Percentiles rank a stretch among this genome's conserved stretches.
Evolutionary conservation across 2,797 vertebrate species (phyloP).

Genomic region (Mus spretus): DNA sequence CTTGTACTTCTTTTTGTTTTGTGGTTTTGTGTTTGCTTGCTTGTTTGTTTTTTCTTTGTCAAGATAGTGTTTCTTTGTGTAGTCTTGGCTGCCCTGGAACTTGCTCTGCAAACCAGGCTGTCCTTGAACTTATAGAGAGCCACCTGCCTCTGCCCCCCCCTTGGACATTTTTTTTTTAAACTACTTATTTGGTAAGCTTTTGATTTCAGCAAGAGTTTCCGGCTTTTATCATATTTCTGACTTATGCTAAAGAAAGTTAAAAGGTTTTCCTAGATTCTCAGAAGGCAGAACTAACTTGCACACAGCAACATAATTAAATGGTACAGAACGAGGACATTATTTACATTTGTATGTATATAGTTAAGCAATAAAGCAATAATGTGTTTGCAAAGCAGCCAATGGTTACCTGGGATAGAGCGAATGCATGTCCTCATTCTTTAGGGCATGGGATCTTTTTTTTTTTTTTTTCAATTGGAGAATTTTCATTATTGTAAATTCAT

Average conservation of each 20-base stretch:
- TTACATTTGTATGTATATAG: not conserved
- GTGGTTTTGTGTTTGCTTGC: not conserved
- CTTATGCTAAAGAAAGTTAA: slow-evolving; percentile 45
- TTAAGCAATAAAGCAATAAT: not conserved
- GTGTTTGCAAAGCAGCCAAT: not conserved
- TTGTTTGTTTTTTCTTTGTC: not conserved
- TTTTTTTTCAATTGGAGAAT: not conserved
- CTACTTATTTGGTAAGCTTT: not conserved
- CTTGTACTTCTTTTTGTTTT: not conserved
- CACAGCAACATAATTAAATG: not conserved
- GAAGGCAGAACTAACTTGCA: not conserved
- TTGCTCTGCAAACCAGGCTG: not conserved
- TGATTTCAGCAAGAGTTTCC: not conserved
- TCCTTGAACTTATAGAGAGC: not conserved
- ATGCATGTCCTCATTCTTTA: not conserved
- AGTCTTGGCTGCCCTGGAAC: not conserved
- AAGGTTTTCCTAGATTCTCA: not conserved
- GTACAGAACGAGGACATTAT: not conserved
- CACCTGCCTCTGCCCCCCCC: not conserved
- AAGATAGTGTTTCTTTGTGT: not conserved
- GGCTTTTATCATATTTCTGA: not conserved
- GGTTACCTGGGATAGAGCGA: not conserved
- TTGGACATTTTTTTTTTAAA: not conserved
- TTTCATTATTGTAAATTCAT: not conserved
- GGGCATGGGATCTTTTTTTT: not conserved